These are phyloP conservation scores for Apoderus coryli DNA, from an alignment of 2,888 invertebrate genomes.

Conservation along the genomic window DNA sequence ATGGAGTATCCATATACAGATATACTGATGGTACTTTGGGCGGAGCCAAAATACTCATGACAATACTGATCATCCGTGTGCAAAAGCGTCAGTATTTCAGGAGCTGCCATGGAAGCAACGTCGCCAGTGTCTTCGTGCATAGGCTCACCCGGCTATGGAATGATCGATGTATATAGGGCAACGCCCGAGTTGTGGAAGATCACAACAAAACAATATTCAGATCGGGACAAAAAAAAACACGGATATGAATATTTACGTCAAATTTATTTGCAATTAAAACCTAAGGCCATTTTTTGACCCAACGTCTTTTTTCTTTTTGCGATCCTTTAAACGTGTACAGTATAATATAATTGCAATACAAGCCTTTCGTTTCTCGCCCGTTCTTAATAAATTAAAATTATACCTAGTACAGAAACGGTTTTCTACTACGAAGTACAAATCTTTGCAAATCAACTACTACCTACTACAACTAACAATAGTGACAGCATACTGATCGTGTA, in stretches of 20 bases:
- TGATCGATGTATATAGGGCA: slow-evolving; percentile 1
- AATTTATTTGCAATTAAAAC: no score
- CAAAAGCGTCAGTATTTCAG: slow-evolving; percentile 2
- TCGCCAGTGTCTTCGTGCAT: slow-evolving; percentile 1
- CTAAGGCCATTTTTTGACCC: slow-evolving; percentile 2
- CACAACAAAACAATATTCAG: slow-evolving; percentile 2
- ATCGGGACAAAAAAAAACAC: slow-evolving; percentile 2
- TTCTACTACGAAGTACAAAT: slow-evolving; percentile 1
- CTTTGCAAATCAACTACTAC: no score
- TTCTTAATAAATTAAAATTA: neutral
- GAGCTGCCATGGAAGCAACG: slow-evolving; percentile 1
- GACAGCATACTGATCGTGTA: slow-evolving; percentile 3
- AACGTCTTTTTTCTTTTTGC: slow-evolving; percentile 3
- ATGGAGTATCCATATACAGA: slow-evolving; percentile 1
- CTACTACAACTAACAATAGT: neutral
- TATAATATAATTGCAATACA: neutral
- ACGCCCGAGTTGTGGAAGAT: slow-evolving; percentile 2
- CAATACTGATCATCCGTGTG: slow-evolving; percentile 1
- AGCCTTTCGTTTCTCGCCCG: slow-evolving; percentile 3
- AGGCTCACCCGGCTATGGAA: slow-evolving; percentile 1
- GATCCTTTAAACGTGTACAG: slow-evolving; percentile 2
- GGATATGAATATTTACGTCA: no score
- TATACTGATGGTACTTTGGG: slow-evolving; percentile 3
- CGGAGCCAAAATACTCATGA: slow-evolving; percentile 2
- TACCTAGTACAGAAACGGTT: slow-evolving; percentile 1